phyloP scores from a whole-genome alignment of 92 coral and sea anemone genomes.

The Palythoa caribaeorum region DNA sequence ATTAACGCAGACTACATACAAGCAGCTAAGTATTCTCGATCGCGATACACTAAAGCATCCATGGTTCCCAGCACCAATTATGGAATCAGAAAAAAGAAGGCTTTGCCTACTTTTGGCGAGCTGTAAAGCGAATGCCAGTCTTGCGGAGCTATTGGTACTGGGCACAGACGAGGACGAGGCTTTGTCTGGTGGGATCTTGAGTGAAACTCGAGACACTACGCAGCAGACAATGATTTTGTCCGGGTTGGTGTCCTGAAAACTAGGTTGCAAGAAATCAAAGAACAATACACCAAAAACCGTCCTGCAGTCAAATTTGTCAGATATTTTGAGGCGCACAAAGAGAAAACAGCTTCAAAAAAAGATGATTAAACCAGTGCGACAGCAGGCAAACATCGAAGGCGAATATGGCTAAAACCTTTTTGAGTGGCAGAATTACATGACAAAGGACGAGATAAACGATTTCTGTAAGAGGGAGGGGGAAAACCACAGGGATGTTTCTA shows the following conservation, averaged over 20 bases:
- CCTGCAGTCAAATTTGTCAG: constrained; percentile 57
- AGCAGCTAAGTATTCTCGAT: constrained; percentile 53
- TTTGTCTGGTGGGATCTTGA: constrained; percentile 35
- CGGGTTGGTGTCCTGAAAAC: constrained; percentile 39
- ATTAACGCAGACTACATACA: constrained; percentile 59
- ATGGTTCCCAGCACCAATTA: constrained; percentile 63
- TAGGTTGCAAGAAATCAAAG: constrained; percentile 50
- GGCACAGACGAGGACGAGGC: constrained; percentile 59
- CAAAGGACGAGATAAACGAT: constrained; percentile 60
- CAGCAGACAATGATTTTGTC: constrained; percentile 37
- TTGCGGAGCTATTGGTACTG: constrained; percentile 21
- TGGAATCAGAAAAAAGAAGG: constrained; percentile 54
- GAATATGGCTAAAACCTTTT: constrained; percentile 59
- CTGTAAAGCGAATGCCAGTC: constrained; percentile 43
- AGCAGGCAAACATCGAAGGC: constrained; percentile 31
- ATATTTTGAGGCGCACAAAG: constrained; percentile 58
- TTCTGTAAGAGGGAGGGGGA: constrained; percentile 36
- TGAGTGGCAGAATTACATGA: constrained; percentile 53
- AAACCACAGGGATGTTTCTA: constrained; percentile 53
- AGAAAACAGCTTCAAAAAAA: constrained; percentile 48
- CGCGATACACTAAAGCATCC: constrained; percentile 59
- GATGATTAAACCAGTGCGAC: constrained; percentile 50
- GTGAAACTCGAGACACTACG: constrained; percentile 16
- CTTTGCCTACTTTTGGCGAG: constrained; percentile 57
- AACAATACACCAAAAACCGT: constrained; percentile 46